Conservation (phyloP, 1,140 invertebrate species). For the Tetranychus urticae region DNA sequence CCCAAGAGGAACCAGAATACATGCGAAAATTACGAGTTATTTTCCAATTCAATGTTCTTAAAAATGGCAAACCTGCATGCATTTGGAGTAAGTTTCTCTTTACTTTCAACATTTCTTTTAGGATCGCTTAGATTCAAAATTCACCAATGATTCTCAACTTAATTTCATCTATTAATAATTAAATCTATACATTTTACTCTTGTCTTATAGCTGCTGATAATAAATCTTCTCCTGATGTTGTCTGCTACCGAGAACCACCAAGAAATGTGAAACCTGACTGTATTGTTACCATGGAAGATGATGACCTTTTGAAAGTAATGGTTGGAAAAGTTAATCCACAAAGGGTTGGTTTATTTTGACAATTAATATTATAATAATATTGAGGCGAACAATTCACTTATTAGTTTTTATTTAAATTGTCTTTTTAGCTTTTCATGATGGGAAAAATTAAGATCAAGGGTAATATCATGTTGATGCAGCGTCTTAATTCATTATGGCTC, state of each 20-base stretch:
- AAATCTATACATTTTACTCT: neutral
- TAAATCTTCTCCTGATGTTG: slow-evolving; percentile 28
- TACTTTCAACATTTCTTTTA: neutral
- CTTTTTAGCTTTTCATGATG: slow-evolving; percentile 39
- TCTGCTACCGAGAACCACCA: slow-evolving; percentile 49
- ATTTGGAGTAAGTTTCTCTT: neutral
- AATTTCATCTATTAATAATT: neutral
- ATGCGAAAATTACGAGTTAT: slow-evolving; percentile 55
- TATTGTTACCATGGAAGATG: slow-evolving; percentile 40
- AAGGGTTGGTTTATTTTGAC: slow-evolving; percentile 17
- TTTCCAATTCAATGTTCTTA: slow-evolving; percentile 59
- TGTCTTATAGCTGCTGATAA: slow-evolving; percentile 5
- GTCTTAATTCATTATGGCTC: slow-evolving; percentile 32
- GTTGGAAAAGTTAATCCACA: slow-evolving; percentile 66
- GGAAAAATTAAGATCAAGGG: slow-evolving; percentile 74
- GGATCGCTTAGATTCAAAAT: neutral
- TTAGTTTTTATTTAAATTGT: neutral
- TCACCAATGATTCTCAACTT: neutral
- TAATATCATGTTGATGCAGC: slow-evolving; percentile 80
- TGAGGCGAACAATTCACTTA: neutral
- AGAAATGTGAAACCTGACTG: slow-evolving; percentile 50
- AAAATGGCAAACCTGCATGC: slow-evolving; percentile 35
- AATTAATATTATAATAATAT: neutral
- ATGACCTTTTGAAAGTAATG: slow-evolving; percentile 22
- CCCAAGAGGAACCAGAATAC: slow-evolving; percentile 41